These are phyloP conservation scores for Cloeon dipterum DNA, from an alignment of 2,888 invertebrate species.

Conservation along the genomic window DNA sequence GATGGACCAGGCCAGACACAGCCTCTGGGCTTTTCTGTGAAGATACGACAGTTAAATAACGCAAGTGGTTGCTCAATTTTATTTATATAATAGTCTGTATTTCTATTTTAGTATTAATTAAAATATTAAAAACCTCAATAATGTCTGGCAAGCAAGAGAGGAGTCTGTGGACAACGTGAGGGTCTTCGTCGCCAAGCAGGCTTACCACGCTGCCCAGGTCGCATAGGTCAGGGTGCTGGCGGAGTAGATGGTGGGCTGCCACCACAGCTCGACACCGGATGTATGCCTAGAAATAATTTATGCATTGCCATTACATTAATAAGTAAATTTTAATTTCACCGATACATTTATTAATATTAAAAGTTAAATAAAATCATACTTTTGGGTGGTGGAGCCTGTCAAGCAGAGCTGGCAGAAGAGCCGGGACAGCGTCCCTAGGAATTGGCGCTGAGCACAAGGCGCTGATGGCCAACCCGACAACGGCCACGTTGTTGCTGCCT, in stretches of 20 bases:
- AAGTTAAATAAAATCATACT: no score
- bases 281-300: background rate
- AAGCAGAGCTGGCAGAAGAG: background rate
- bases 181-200: background rate
- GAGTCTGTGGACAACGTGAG: background rate
- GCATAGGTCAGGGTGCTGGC: background rate
- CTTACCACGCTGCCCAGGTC: background rate
- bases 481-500: constrained; percentile 7
- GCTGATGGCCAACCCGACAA: background rate
- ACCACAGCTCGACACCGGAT: background rate
- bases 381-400: background rate
- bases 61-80: no score
- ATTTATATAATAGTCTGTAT: no score
- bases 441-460: background rate
- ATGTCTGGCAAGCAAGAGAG: background rate
- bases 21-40: background rate
- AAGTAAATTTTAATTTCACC: background rate
- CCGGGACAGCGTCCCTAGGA: background rate
- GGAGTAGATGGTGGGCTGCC: background rate
- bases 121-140: no score
- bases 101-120: no score
- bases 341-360: no score
- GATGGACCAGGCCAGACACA: background rate
- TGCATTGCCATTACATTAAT: background rate
- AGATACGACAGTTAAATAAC: no score